Base-by-base conservation (phyloP, 2,888 invertebrate species). In the Apocheima hispidaria region DNA sequence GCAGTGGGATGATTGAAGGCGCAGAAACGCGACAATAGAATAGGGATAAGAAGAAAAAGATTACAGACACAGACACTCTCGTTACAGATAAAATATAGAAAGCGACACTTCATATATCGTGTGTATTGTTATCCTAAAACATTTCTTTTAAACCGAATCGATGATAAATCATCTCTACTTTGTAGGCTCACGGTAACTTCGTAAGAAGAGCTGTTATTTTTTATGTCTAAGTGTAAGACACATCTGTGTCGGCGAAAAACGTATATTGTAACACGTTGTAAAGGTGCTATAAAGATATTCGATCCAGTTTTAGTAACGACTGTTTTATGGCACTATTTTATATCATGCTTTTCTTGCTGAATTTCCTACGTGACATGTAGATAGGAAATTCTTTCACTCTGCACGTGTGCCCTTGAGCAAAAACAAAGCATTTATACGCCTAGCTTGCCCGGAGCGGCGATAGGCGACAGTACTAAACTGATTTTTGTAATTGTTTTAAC, bases 241-340 rank as follows among this genome's bases (percentile, higher is more conserved):
- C 69, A 68, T 64, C 60, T 66, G 62, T 43, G 58, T 60, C 51
- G 62, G 35, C 55, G 57, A 62, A 67, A 49, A 62, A 52, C 55
- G 50, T 68, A 65, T 67, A 58, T 60, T 60, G 64, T 63, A 63
- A 60, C 63, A 65, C 65, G 55, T 60, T 57, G 60, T 66, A 57
- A 61, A 65, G 52, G 59, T 53, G 53, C 63, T 48, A 57, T 66
- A 65, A 68, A 68, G 62, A 57, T 59, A 57, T 65, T 65, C 65
- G 62, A 70, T 70, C 57, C 55, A 51, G 46, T 30, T 35, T 57
- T 55, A 57, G 60, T 54, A 65, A 61, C 60, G 61, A 38, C 57
- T 60, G 52, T 57, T 64, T 64, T 64, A 64, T 57, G 60, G 44
- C 48, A 52, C 43, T 53, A 57, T 52, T 64, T 64, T 60, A 58